Percentiles rank a stretch among this genome's conserved stretches.
Conservation (phyloP, 2,113 vertebrate genomes). For the Trochalopteron elliotii region DNA sequence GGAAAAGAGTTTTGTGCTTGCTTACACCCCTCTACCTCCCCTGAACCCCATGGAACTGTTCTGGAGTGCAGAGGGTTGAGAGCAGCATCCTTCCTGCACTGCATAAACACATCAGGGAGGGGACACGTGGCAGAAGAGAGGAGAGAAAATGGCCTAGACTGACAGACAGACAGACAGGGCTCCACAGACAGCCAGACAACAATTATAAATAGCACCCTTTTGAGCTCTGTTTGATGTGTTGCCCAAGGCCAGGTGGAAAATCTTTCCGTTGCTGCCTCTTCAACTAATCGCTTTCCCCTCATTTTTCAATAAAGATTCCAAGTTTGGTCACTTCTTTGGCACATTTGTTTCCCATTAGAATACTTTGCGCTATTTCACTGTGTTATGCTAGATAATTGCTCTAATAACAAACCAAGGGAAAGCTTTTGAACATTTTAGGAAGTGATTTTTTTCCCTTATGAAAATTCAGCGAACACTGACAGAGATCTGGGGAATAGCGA, state of each 20-base stretch:
- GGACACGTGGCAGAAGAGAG: not conserved
- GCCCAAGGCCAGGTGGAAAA: conserved; percentile 82
- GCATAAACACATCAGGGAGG: not conserved
- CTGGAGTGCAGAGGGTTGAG: not conserved
- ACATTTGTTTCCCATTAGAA: conserved; percentile 86
- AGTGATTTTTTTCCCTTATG: conserved; percentile 74
- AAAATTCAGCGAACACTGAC: conserved; percentile 70
- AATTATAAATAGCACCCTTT: conserved; percentile 79
- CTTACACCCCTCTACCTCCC: not conserved
- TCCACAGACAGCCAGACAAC: conserved; percentile 66
- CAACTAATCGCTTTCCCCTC: conserved; percentile 76
- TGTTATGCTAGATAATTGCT: conserved; percentile 87
- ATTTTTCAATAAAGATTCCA: conserved; percentile 79
- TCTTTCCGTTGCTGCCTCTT: conserved; percentile 73
- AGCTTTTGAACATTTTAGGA: conserved; percentile 84
- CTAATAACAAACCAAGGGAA: conserved; percentile 85
- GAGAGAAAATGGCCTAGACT: not conserved
- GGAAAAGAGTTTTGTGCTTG: not conserved
- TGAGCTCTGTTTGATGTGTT: conserved; percentile 76
- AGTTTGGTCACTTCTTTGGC: conserved; percentile 61
- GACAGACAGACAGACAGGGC: conserved; percentile 29
- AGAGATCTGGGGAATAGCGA: conserved; percentile 44
- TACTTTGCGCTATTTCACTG: conserved; percentile 71
- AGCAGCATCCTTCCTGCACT: not conserved
- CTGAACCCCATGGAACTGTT: not conserved